These are phyloP conservation scores for Scalopus aquaticus DNA, from an alignment of 2,113 vertebrate genomes.

Conservation along the genomic window DNA sequence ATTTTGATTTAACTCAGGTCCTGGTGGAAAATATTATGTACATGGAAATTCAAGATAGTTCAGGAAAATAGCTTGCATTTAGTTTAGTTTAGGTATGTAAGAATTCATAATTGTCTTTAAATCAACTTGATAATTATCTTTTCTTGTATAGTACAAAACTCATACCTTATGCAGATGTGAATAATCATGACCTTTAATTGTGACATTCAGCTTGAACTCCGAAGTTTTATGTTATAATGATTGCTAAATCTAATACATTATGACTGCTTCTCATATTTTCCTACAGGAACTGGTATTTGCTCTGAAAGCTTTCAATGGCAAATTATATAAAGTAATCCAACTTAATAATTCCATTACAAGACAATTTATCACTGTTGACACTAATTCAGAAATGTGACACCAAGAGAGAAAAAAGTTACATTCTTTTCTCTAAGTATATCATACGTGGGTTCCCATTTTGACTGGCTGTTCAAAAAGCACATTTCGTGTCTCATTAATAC, in stretches of 20 bases:
- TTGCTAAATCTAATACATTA: background rate
- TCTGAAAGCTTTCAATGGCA: background rate
- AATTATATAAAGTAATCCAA: background rate
- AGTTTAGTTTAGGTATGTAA: background rate
- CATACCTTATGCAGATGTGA: conserved; percentile 25
- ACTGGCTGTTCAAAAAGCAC: background rate
- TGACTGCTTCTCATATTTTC: background rate
- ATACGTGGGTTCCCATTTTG: background rate
- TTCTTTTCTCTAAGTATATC: background rate
- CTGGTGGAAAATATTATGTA: background rate
- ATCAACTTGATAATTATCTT: background rate
- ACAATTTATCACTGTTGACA: background rate
- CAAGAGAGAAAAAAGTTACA: background rate
- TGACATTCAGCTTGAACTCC: conserved; percentile 15
- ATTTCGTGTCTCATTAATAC: background rate
- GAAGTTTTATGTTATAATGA: conserved; percentile 14
- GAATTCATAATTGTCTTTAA: conserved; percentile 1
- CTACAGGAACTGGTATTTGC: background rate
- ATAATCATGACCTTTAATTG: conserved; percentile 40
- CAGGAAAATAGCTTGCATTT: background rate
- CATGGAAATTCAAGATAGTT: background rate
- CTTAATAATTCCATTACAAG: background rate
- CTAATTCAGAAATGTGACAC: background rate
- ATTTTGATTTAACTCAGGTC: background rate
- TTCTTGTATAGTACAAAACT: background rate